A percentile compares a stretch with the other conserved stretches of the same genome.
Evolutionary conservation across 2,797 vertebrate genomes (phyloP).

Genomic region (Botia kubotai): DNA sequence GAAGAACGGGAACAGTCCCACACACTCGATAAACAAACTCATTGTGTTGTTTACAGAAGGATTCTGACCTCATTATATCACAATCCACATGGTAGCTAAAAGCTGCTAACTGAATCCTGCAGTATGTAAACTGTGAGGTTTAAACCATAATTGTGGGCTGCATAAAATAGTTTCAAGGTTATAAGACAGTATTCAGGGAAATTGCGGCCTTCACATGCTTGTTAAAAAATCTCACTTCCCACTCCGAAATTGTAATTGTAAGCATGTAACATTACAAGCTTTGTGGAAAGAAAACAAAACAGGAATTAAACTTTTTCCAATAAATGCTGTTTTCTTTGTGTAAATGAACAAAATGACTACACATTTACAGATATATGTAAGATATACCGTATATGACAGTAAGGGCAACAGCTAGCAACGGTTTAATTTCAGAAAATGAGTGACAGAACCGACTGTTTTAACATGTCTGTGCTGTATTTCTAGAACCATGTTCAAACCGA

Average conservation of each 20-base stretch:
- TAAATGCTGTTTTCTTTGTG: too few relatives aligned
- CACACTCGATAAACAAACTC: constrained; percentile 42
- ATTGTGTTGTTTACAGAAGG: constrained; percentile 47
- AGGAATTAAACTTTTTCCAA: too few relatives aligned
- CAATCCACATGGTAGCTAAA: constrained; percentile 46
- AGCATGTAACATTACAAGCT: not conserved
- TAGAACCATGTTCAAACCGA: not conserved
- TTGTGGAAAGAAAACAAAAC: not conserved
- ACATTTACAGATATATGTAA: too few relatives aligned
- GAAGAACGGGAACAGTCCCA: constrained; percentile 37
- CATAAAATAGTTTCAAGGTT: constrained; percentile 13
- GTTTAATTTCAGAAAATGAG: too few relatives aligned
- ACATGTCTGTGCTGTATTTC: not conserved
- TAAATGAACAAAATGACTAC: too few relatives aligned
- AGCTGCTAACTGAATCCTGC: constrained; percentile 19
- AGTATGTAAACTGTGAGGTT: constrained; percentile 31
- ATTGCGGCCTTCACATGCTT: not conserved
- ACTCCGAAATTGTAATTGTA: not conserved
- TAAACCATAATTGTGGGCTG: constrained; percentile 17
- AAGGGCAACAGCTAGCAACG: too few relatives aligned
- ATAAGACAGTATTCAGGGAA: not conserved
- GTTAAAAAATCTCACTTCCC: not conserved
- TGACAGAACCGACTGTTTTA: too few relatives aligned
- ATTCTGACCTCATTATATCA: constrained; percentile 51
- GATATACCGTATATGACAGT: too few relatives aligned